Conservation (phyloP, 1,140 invertebrate genomes). For the Zaprionus gabonicus region DNA sequence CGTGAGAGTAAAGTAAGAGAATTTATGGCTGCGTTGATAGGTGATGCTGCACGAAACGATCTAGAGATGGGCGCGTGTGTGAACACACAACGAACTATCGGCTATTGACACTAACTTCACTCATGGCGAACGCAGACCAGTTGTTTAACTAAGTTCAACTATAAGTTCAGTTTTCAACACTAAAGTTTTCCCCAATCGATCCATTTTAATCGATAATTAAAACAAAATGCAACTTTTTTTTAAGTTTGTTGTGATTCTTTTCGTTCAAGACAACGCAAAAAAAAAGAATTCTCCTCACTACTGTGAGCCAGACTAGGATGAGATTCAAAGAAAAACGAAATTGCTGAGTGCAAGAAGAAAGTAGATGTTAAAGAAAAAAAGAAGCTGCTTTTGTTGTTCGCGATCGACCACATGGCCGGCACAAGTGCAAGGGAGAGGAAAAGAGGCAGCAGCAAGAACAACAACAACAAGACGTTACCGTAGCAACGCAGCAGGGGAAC, state of each 20-base stretch:
- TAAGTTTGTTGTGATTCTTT: too few relatives aligned
- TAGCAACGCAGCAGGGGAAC: conserved; percentile 61
- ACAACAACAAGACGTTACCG: conserved; percentile 60
- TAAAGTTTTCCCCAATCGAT: too few relatives aligned
- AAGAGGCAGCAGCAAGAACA: conserved; percentile 28
- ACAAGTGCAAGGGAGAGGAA: conserved; percentile 56
- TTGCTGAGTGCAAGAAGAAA: conserved; percentile 23
- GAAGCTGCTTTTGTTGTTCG: conserved; percentile 39
- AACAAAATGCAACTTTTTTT: too few relatives aligned
- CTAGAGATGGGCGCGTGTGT: not conserved
- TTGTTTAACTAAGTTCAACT: too few relatives aligned
- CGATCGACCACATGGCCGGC: conserved; percentile 50
- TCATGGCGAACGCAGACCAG: not conserved
- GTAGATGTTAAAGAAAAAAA: conserved; percentile 9
- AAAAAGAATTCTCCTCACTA: not conserved
- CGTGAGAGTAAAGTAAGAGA: conserved; percentile 21
- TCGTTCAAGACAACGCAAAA: not conserved
- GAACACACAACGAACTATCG: not conserved
- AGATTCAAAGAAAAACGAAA: conserved; percentile 68
- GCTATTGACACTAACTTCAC: not conserved
- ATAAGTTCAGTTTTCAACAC: too few relatives aligned
- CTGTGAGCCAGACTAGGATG: conserved; percentile 54
- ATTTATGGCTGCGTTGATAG: conserved; percentile 55
- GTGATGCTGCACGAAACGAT: conserved; percentile 1
- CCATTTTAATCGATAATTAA: too few relatives aligned